Percentiles rank a stretch among this genome's conserved stretches.
phyloP scores from a whole-genome alignment of 23 tunicate species.

The Corella eumyota region DNA sequence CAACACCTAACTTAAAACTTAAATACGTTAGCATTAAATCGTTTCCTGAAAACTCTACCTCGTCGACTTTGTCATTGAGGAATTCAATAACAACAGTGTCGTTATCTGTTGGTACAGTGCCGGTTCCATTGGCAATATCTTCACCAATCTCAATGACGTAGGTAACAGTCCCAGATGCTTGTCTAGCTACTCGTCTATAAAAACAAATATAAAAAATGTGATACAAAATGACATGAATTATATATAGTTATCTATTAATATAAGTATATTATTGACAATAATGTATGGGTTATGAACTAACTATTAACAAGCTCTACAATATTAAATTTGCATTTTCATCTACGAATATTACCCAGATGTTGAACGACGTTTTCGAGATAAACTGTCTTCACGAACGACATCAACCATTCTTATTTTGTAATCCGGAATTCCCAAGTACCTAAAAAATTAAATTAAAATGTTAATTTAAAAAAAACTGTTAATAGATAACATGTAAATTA shows the following conservation, averaged over 20 bases:
- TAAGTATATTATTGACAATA: too few relatives aligned
- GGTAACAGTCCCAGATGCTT: background rate
- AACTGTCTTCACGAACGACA: constrained; percentile 58
- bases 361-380: background rate
- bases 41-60: background rate
- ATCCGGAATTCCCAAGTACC: constrained; percentile 48
- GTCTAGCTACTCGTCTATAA: background rate
- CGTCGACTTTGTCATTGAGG: background rate
- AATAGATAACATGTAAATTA: too few relatives aligned
- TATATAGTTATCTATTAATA: too few relatives aligned
- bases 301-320: too few relatives aligned
- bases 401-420: constrained; percentile 65
- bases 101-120: background rate
- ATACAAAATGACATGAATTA: too few relatives aligned
- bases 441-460: background rate
- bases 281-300: too few relatives aligned
- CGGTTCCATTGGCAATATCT: background rate
- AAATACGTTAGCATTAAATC: background rate
- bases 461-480: background rate
- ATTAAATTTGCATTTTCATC: too few relatives aligned
- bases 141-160: constrained; percentile 5
- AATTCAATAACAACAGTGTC: background rate
- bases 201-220: background rate
- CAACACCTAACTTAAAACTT: background rate
- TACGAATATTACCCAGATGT: background rate